Base-by-base conservation (phyloP, 1,140 invertebrate species). In the Melitaea cinxia region DNA sequence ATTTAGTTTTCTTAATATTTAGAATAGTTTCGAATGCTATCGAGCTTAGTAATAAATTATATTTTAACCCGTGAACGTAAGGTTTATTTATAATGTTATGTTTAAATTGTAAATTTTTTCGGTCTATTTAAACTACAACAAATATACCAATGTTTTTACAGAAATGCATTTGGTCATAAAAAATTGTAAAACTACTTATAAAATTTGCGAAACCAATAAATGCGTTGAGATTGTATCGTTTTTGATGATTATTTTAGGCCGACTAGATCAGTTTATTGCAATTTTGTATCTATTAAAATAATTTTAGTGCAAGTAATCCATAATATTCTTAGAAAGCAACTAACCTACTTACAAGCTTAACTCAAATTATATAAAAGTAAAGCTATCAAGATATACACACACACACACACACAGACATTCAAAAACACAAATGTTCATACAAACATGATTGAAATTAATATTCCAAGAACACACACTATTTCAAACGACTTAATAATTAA, bases 221-320 rank as follows among this genome's bases (percentile, higher is more conserved):
- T n/a, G n/a, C n/a, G n/a, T n/a, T n/a, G n/a, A n/a, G n/a, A n/a
- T n/a, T n/a, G n/a, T n/a, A n/a, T n/a, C n/a, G n/a, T 33, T 33
- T 33, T 14, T 33, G 6, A 15, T 30, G 26, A 30, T 17, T 14
- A 53, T 3, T 19, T 4, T 37, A 54, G 30, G 19, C 52, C 52
- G 52, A 37, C 52, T 54, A 54, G 52, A 54, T 54, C 21, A 33
- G 5, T 19, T 19, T 53, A 54, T 54, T 54, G 52, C 52, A 1
- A 35, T 54, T 54, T n/a, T 23, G 12, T 21, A 35, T 24, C 6
- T 49, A 24, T 49, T 49, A 12, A 26, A 4, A 10, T 26, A 19
- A 3, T 49, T 37, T 37, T n/a, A n/a, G n/a, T 14, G 14, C n/a
- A 4, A 14, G 14, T 37, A 37, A 4, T 4, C n/a, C n/a, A n/a